These are phyloP conservation scores for Pseudococcus jackbeardsleyi DNA, from an alignment of 2,888 invertebrate species.

Conservation along the genomic window DNA sequence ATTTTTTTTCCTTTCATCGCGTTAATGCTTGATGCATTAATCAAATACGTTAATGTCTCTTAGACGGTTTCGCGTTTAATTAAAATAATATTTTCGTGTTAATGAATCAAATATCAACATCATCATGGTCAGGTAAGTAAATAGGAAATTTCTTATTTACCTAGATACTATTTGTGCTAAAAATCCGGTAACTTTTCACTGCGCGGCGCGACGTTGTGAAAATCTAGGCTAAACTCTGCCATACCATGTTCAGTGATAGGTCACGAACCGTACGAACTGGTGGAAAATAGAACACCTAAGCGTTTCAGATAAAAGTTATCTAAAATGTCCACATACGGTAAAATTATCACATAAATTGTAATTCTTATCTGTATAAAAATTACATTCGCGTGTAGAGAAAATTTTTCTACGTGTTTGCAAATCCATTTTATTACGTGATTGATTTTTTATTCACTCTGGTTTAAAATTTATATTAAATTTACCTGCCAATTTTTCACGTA, in stretches of 20 bases:
- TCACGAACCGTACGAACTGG: background rate
- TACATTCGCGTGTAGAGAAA: background rate
- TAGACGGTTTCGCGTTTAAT: background rate
- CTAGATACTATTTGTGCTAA: background rate
- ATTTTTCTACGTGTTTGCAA: background rate
- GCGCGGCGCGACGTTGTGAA: background rate
- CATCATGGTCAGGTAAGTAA: conserved; percentile 3
- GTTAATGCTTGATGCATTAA: conserved; percentile 14
- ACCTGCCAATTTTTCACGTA: background rate
- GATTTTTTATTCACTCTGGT: background rate
- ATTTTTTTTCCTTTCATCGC: conserved; percentile 1
- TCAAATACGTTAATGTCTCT: conserved; percentile 16
- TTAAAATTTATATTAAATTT: background rate
- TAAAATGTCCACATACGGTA: background rate
- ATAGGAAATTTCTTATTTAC: background rate
- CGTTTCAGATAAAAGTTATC: background rate
- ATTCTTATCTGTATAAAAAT: background rate
- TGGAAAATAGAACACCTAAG: background rate
- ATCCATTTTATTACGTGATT: background rate
- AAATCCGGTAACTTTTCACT: background rate
- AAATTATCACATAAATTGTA: background rate
- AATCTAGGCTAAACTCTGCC: background rate
- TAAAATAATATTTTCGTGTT: conserved; percentile 8
- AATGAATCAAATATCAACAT: background rate
- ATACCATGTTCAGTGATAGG: background rate